A percentile compares a stretch with the other conserved stretches of the same genome.
Conservation (phyloP, 2,888 invertebrate genomes). For the Smittia sp. region DNA sequence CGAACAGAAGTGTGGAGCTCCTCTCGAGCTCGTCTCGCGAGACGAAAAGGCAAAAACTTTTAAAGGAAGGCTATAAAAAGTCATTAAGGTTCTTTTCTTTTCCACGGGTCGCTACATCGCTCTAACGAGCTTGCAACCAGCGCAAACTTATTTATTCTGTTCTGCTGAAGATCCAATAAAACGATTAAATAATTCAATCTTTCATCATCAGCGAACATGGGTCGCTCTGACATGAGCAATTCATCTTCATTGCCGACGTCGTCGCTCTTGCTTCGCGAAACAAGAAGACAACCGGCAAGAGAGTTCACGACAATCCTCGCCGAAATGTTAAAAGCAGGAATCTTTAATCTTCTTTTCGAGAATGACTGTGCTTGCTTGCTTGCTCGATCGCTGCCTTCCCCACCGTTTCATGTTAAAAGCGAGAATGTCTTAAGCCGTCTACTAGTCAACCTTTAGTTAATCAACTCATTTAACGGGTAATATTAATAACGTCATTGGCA, state of each 20-base stretch:
- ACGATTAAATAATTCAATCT: slow-evolving; percentile 41
- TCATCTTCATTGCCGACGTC: slow-evolving; percentile 35
- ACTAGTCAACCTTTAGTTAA: slow-evolving; percentile 7
- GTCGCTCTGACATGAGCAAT: slow-evolving; percentile 37
- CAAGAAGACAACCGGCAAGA: not conserved
- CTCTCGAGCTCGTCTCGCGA: not conserved
- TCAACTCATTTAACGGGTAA: slow-evolving; percentile 8
- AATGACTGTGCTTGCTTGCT: not conserved
- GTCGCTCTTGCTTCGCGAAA: not conserved
- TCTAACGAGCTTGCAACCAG: slow-evolving; percentile 32
- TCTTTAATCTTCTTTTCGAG: not conserved
- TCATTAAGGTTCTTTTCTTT: slow-evolving; percentile 24
- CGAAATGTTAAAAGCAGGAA: not conserved
- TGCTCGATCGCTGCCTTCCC: too few species aligned
- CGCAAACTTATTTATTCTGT: not conserved
- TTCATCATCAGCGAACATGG: slow-evolving; percentile 39
- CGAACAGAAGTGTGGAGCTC: not conserved
- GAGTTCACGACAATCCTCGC: not conserved
- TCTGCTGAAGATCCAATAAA: slow-evolving; percentile 33
- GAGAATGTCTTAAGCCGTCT: slow-evolving; percentile 4
- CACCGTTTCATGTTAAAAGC: not conserved
- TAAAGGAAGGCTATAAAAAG: slow-evolving; percentile 29
- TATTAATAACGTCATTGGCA: slow-evolving; percentile 2
- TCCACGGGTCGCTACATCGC: slow-evolving; percentile 1
- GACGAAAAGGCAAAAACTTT: not conserved